phyloP scores from a whole-genome alignment of 2,797 vertebrate genomes.

The Gymnothorax javanicus region DNA sequence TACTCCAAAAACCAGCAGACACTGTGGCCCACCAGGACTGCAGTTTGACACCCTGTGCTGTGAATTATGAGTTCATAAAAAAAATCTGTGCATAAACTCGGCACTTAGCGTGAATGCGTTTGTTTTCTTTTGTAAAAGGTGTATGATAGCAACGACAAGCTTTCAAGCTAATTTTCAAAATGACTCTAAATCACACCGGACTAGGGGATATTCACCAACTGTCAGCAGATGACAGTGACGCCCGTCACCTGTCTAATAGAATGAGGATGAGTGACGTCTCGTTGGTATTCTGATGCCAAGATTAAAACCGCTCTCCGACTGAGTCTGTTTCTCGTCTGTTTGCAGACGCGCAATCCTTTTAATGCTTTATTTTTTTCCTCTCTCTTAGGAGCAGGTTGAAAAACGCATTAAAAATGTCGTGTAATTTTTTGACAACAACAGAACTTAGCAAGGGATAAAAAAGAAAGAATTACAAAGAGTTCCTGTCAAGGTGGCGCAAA shows the following conservation, averaged over 20 bases:
- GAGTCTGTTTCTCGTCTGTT: conserved; percentile 1
- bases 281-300: neutral
- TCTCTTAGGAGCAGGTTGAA: neutral
- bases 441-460: neutral
- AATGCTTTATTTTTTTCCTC: neutral
- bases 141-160: neutral
- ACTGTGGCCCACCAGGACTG: too few relatives aligned
- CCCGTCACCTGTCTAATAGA: neutral
- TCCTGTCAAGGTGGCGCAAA: neutral
- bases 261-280: neutral
- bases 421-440: neutral
- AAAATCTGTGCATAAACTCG: neutral
- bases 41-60: too few relatives aligned
- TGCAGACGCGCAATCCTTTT: neutral
- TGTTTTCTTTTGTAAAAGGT: neutral
- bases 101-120: neutral
- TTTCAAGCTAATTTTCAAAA: neutral
- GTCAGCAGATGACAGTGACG: neutral
- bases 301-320: neutral
- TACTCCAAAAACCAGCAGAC: too few relatives aligned
- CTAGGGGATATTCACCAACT: neutral
- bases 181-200: neutral
- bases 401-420: neutral
- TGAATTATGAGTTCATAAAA: neutral
- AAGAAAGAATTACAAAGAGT: neutral